Evolutionary conservation across 2,888 invertebrate species (phyloP), one percentile per base, ranked within the genome.

Genomic region (Tachina fera): DNA sequence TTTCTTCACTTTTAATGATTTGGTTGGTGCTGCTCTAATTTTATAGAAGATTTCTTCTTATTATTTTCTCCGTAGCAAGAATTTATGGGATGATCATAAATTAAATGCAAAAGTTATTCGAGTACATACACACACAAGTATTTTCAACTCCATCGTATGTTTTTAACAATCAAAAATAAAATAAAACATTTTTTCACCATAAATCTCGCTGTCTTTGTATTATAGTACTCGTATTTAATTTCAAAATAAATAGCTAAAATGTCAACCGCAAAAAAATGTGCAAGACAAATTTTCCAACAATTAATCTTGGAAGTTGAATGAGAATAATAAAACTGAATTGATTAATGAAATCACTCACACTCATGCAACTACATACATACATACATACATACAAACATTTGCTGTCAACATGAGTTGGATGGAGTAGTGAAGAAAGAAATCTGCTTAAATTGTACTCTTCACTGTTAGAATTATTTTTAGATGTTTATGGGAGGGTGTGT

Each of bases 61-160:
- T 45, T 9, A 16, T 58, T 61, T 16, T n/a, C 9, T 13, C 3
- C 16, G 45, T 65, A 49, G 31, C 31, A 76, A 65, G 49, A 80
- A 79, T 79, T 79, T 75, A 65, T 80, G 75, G 65, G 63, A 49
- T 67, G 75, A 60, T 14, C 9, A 84, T 84, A 84, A 84, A 84
- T 80, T 76, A 60, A 70, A 67, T n/a, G 65, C n/a, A 45, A 47
- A 68, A 60, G 47, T 47, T n/a, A n/a, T n/a, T n/a, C n/a, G n/a
- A n/a, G n/a, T n/a, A n/a, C n/a, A n/a, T n/a, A n/a, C 31, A 6
- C 31, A 31, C 31, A 6, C 31, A 31, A 31, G 5, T 31, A 31
- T 41, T 49, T 49, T 19, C 13, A 22, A n/a, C 13, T 31, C 19
- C 47, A 39, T 43, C 10, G 56, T 39, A 13, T 49, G 16, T 45